Evolutionary conservation across 2,888 invertebrate species (phyloP), one percentile per base, ranked within the genome.

Genomic region (Exephanes ischioxanthus): DNA sequence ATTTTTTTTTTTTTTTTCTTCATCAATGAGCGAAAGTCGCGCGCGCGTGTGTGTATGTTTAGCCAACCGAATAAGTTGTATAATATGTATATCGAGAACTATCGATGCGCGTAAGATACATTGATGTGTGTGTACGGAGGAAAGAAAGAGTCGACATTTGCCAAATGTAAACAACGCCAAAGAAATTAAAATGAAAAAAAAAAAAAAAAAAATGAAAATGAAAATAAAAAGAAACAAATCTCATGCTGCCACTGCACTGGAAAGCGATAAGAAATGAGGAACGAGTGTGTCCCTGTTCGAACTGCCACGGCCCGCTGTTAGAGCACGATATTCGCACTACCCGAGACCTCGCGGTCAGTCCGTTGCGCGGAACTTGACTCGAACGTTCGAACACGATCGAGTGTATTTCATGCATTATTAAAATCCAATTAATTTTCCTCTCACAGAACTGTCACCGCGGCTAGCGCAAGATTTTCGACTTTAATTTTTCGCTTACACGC

Each of bases 151-250:
- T 37, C 71, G 75, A 55, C 68, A 76, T 76, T 84, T 72, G 80
- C 80, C 84, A 84, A 76, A 76, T 84, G 76, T 84, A 80, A 80
- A 76, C 45, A 84, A 80, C 51, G 80, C 76, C 58, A 73, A 73
- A 73, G 61, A 63, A 16, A 33, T 22, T 11, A 22, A 45, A 73
- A 45, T 48, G 78, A 11, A 45, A 58, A 61, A 73, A 73, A 30
- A 37, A 14, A 37, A 66, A 7, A 9, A 45, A 61, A 61, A 45
- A 76, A 30, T 30, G 0, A 16, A 45, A 76, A 30, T 30, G 3
- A 16, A 80, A 19, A 33, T 16, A 19, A 66, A 68, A 14, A 55
- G 71, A 75, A 14, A 80, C 11, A 26, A 77, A 77, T 37, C 37
- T 22, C 61, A 80, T 63, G 66, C 58, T 80, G 76, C 75, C 71